Conservation (phyloP, 2,888 invertebrate genomes). For the Galerucella pusilla region DNA sequence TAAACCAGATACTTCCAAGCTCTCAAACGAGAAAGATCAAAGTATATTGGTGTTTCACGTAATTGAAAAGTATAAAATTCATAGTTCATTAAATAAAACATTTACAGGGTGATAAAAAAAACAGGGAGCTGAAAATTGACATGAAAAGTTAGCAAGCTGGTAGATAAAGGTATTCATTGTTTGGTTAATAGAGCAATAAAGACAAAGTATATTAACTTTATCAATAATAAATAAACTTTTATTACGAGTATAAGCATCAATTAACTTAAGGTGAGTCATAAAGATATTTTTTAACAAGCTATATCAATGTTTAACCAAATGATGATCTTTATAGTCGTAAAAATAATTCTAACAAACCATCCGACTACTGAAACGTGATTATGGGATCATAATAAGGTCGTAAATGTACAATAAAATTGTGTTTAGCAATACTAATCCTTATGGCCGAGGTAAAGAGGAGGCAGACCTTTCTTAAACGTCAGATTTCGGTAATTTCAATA, state of each 20-base stretch:
- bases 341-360: conserved; percentile 50
- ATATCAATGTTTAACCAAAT: conserved; percentile 49
- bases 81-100: conserved; percentile 36
- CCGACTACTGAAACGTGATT: conserved; percentile 60
- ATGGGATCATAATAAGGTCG: conserved; percentile 62
- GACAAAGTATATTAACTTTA: too few relatives aligned
- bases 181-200: too few relatives aligned
- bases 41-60: conserved; percentile 61
- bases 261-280: conserved; percentile 31
- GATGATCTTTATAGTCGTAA: conserved; percentile 54
- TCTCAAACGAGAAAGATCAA: conserved; percentile 70
- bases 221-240: neutral
- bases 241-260: conserved; percentile 26
- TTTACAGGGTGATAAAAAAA: neutral
- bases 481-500: conserved; percentile 53
- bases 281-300: conserved; percentile 50
- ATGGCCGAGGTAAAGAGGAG: conserved; percentile 47
- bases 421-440: conserved; percentile 56
- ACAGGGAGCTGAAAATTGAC: too few relatives aligned
- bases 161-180: too few relatives aligned
- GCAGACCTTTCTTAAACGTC: conserved; percentile 29
- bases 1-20: conserved; percentile 67
- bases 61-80: conserved; percentile 62
- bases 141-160: too few relatives aligned
- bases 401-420: conserved; percentile 64